Evolutionary conservation across 2,113 vertebrate species (phyloP).

Genomic region (Grammomys surdaster): DNA sequence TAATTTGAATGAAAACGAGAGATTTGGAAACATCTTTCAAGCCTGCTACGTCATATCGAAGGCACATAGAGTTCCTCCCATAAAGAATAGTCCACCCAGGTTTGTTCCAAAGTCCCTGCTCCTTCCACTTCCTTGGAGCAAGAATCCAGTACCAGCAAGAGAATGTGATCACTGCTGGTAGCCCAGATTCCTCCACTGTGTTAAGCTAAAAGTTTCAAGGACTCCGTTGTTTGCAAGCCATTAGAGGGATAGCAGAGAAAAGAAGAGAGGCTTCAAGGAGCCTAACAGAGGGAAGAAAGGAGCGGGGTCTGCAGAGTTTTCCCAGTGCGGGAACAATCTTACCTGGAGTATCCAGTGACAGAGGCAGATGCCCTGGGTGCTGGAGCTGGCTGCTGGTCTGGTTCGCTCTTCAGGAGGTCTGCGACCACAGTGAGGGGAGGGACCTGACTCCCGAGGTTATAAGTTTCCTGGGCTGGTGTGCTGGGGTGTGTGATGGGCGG

Average conservation of each 20-base stretch:
- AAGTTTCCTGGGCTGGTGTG: slow-evolving; percentile 84
- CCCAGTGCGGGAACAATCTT: slow-evolving; percentile 61
- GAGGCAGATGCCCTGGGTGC: slow-evolving; percentile 62
- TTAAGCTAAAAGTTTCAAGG: not conserved
- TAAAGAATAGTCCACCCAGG: not conserved
- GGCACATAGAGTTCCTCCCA: not conserved
- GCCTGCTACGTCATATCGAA: not conserved
- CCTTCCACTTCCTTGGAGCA: slow-evolving; percentile 3
- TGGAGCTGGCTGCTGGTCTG: slow-evolving; percentile 54
- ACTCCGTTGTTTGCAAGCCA: not conserved
- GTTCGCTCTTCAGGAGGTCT: slow-evolving; percentile 47
- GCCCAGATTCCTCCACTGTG: not conserved
- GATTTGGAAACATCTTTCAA: not conserved
- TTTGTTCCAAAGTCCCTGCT: slow-evolving; percentile 61
- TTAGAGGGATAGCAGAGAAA: not conserved
- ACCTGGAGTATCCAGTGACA: slow-evolving; percentile 67
- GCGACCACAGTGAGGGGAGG: slow-evolving; percentile 81
- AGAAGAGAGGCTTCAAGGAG: not conserved
- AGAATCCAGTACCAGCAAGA: not conserved
- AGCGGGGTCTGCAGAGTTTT: not conserved
- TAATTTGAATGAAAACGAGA: slow-evolving; percentile 20
- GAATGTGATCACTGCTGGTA: accelerated
- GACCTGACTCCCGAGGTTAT: slow-evolving; percentile 84
- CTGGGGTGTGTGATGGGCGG: slow-evolving; percentile 85
- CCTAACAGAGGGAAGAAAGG: not conserved